These are phyloP conservation scores for Pasiphila rectangulata DNA, from an alignment of 2,888 invertebrate species.

Conservation along the genomic window DNA sequence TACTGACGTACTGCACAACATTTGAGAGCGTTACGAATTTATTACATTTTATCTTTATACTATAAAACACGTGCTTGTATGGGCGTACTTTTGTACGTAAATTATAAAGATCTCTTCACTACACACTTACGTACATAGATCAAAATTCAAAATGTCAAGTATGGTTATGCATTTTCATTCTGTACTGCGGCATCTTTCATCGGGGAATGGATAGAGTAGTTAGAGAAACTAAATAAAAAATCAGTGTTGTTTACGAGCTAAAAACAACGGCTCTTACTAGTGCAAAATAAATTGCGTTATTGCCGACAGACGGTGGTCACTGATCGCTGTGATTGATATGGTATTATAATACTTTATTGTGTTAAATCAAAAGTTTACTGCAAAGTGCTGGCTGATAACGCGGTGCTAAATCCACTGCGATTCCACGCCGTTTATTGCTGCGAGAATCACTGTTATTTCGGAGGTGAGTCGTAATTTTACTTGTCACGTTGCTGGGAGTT, in stretches of 20 bases:
- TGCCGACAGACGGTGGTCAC: conserved; percentile 26
- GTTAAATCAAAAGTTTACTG: conserved; percentile 29
- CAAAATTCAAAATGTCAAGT: background rate
- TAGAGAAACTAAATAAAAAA: background rate
- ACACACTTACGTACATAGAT: too few species aligned
- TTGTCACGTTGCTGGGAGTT: conserved; percentile 15
- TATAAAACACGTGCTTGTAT: conserved; percentile 16
- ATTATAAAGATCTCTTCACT: too few species aligned
- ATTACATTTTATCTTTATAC: conserved; percentile 37
- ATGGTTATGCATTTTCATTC: background rate
- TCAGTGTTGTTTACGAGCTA: conserved; percentile 24
- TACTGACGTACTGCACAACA: conserved; percentile 32
- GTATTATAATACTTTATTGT: conserved; percentile 30
- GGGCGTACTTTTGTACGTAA: background rate
- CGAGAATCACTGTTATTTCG: conserved; percentile 21
- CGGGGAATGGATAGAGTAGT: background rate
- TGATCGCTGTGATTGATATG: conserved; percentile 35
- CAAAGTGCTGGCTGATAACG: conserved; percentile 27
- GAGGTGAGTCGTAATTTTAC: conserved; percentile 20
- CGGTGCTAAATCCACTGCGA: conserved; percentile 16
- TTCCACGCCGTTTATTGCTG: conserved; percentile 16
- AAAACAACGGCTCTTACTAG: conserved; percentile 9
- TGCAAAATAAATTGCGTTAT: conserved; percentile 32
- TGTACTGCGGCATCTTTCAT: conserved; percentile 7
- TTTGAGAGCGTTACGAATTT: conserved; percentile 56